A percentile compares a stretch with the other conserved stretches of the same genome.
Evolutionary conservation across 2,797 vertebrate genomes (phyloP).

Genomic region (Acipenser transmontanus): DNA sequence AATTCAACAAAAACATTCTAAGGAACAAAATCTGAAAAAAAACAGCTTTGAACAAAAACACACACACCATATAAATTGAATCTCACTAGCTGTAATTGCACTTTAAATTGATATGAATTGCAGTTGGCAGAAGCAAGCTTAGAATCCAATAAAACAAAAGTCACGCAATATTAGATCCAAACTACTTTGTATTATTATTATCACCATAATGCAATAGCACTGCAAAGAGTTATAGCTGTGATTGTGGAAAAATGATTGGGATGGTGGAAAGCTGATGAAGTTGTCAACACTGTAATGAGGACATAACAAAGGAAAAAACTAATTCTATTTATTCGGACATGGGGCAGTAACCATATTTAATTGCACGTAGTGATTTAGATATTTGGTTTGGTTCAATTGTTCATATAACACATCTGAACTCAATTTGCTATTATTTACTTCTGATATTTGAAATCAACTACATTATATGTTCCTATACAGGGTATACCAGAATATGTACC

Average conservation of each 20-base stretch:
- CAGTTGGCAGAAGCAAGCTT: slow-evolving; percentile 21
- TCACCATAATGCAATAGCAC: slow-evolving; percentile 7
- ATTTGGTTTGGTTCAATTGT: too few species aligned
- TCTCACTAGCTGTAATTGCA: slow-evolving; percentile 21
- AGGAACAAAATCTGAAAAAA: slow-evolving; percentile 32
- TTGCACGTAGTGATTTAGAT: too few species aligned
- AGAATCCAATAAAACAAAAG: slow-evolving; percentile 25
- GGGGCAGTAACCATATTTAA: not conserved
- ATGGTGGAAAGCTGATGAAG: slow-evolving; percentile 1
- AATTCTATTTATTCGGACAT: not conserved
- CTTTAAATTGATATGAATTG: slow-evolving; percentile 19
- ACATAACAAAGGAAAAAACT: not conserved
- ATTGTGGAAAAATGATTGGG: slow-evolving; percentile 8
- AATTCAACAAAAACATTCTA: slow-evolving; percentile 49
- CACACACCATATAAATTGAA: slow-evolving; percentile 22
- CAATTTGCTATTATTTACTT: too few species aligned
- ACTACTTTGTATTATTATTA: slow-evolving; percentile 14
- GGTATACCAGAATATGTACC: too few species aligned
- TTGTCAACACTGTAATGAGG: not conserved
- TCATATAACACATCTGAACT: too few species aligned
- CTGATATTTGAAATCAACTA: too few species aligned
- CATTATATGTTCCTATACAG: too few species aligned
- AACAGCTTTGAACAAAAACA: not conserved
- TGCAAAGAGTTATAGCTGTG: slow-evolving; percentile 12
- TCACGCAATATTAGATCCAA: slow-evolving; percentile 9